A percentile compares a stretch with the other conserved stretches of the same genome.
These are phyloP conservation scores for Spatulosminthurus flaviceps DNA, from an alignment of 2,888 invertebrate species.

Conservation along the genomic window DNA sequence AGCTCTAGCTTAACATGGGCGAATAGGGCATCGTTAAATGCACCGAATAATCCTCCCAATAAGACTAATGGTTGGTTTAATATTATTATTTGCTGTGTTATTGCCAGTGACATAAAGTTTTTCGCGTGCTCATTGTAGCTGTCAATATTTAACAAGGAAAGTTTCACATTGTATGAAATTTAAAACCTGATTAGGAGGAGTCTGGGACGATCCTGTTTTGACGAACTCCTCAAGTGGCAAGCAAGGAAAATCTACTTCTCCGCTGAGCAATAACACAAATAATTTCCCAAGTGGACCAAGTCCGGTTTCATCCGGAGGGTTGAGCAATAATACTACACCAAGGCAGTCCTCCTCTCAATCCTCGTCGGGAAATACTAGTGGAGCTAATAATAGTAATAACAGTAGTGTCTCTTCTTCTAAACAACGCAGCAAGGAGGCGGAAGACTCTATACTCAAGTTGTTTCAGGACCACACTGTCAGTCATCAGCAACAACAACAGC, in stretches of 20 bases:
- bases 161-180: not conserved
- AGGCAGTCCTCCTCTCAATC: conserved; percentile 55
- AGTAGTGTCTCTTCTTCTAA: conserved; percentile 26
- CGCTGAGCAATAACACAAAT: conserved; percentile 48
- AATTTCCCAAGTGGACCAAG: conserved; percentile 35
- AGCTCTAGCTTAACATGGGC: conserved; percentile 63
- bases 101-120: no score
- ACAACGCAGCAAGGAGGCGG: conserved; percentile 43
- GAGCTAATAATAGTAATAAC: conserved; percentile 54
- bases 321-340: conserved; percentile 55
- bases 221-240: conserved; percentile 20
- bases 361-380: conserved; percentile 66
- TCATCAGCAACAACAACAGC: conserved; percentile 15
- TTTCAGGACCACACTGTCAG: conserved; percentile 48
- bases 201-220: conserved; percentile 59
- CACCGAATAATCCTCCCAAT: conserved; percentile 62
- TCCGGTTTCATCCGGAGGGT: conserved; percentile 17
- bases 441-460: conserved; percentile 56
- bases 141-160: no score
- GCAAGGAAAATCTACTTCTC: conserved; percentile 43
- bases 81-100: not conserved
- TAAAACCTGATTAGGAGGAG: conserved; percentile 54
- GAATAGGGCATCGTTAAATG: conserved; percentile 63
- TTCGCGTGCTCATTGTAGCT: no score
- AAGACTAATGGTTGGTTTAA: conserved; percentile 55